Percentiles rank a stretch among this genome's conserved stretches.
Evolutionary conservation across 2,888 invertebrate species (phyloP).

Genomic region (Ophion ellenae): DNA sequence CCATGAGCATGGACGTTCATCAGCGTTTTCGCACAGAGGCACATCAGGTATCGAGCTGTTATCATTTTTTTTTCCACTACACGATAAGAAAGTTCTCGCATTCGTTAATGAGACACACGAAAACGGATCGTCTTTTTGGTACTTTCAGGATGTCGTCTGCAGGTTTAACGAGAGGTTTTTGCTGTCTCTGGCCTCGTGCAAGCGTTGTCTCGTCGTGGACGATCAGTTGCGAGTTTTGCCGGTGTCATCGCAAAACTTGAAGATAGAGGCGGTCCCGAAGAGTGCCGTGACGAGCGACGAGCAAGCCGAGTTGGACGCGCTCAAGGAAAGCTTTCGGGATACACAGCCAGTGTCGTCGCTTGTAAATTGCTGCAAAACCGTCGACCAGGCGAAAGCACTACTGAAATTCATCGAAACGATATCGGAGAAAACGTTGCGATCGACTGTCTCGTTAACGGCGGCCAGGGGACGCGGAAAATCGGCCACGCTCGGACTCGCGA

Average conservation of each 20-base stretch:
- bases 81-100: background rate
- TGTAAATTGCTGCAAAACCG: conserved; percentile 94
- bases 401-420: conserved; percentile 97
- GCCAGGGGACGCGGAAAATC: conserved; percentile 99
- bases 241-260: conserved; percentile 94
- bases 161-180: conserved; percentile 99
- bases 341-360: conserved; percentile 96
- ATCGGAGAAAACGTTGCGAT: conserved; percentile 94
- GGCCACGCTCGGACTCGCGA: conserved; percentile 96
- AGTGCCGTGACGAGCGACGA: conserved; percentile 84
- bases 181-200: conserved; percentile 94
- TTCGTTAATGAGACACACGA: background rate
- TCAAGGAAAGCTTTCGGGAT: conserved; percentile 93
- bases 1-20: conserved; percentile 99
- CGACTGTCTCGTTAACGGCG: conserved; percentile 97
- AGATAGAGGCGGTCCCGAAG: conserved; percentile 90
- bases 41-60: conserved; percentile 85
- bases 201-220: conserved; percentile 96
- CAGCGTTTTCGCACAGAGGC: conserved; percentile 97
- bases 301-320: conserved; percentile 88
- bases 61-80: background rate
- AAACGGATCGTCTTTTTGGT: background rate
- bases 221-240: conserved; percentile 96
- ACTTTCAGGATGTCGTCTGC: conserved; percentile 89
- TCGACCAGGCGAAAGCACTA: conserved; percentile 96